These are phyloP conservation scores for Arenaria interpres DNA, from an alignment of 2,113 vertebrate genomes.

Conservation along the genomic window DNA sequence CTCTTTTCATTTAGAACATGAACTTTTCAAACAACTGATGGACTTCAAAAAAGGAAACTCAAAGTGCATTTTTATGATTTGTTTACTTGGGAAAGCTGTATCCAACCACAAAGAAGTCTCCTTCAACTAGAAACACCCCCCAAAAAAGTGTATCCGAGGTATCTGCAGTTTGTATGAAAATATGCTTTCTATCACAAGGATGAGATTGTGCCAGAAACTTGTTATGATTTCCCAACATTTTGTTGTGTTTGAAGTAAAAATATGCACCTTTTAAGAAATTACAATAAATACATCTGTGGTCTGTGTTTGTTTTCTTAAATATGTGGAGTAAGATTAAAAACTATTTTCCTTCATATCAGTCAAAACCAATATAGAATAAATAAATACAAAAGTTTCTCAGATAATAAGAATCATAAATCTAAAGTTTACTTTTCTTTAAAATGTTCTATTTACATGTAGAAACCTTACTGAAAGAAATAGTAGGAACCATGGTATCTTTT, in stretches of 20 bases:
- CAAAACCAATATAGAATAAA: neutral
- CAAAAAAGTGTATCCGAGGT: neutral
- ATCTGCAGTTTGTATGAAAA: constrained; percentile 37
- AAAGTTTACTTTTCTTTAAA: neutral
- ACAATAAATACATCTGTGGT: neutral
- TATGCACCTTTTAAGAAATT: neutral
- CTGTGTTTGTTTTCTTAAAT: constrained; percentile 12
- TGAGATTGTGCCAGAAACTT: constrained; percentile 20
- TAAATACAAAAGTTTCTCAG: neutral
- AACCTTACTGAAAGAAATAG: neutral
- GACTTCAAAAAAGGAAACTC: neutral
- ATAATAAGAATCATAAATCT: neutral
- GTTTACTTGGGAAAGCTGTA: constrained; percentile 10
- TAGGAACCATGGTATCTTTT: neutral
- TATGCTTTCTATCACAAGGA: constrained; percentile 32
- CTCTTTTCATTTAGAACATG: neutral
- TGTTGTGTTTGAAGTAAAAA: constrained; percentile 37
- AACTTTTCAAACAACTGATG: neutral
- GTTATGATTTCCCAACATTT: constrained; percentile 28
- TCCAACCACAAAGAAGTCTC: neutral
- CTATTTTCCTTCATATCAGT: neutral
- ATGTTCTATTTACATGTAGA: neutral
- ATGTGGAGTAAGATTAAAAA: neutral
- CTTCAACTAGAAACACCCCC: neutral
- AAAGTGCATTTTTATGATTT: neutral